A percentile compares a stretch with the other conserved stretches of the same genome.
These are phyloP conservation scores for Callimorpha dominula DNA, from an alignment of 2,888 invertebrate genomes.

Conservation along the genomic window DNA sequence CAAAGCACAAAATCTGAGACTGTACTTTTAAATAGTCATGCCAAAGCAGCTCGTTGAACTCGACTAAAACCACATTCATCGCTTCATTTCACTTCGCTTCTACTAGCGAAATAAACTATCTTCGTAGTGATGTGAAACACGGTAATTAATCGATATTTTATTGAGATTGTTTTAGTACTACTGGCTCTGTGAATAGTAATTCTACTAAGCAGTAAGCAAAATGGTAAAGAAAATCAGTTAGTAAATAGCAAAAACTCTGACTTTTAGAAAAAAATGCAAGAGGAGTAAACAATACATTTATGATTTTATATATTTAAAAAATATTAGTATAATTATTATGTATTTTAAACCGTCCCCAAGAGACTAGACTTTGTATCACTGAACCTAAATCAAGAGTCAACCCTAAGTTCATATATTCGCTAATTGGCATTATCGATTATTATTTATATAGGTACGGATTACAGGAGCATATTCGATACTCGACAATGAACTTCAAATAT, in stretches of 20 bases:
- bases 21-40: constrained; percentile 22
- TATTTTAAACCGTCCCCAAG: too few relatives aligned
- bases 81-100: constrained; percentile 42
- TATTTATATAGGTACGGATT: constrained; percentile 20
- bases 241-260: neutral
- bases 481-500: constrained; percentile 47
- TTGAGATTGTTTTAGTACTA: neutral
- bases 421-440: constrained; percentile 44
- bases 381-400: neutral
- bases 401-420: constrained; percentile 20
- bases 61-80: constrained; percentile 39
- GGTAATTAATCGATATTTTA: constrained; percentile 18
- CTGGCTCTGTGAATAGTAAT: neutral
- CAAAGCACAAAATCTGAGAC: constrained; percentile 26
- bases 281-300: too few relatives aligned
- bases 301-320: too few relatives aligned
- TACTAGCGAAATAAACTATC: constrained; percentile 35
- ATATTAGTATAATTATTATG: too few relatives aligned
- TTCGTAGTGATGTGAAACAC: constrained; percentile 27
- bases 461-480: constrained; percentile 38
- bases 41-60: constrained; percentile 32
- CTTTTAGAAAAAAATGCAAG: neutral
- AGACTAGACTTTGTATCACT: too few relatives aligned
- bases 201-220: neutral
- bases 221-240: neutral